These are phyloP conservation scores for Drosophila longiperda DNA, from an alignment of 2,888 invertebrate genomes.

Conservation along the genomic window DNA sequence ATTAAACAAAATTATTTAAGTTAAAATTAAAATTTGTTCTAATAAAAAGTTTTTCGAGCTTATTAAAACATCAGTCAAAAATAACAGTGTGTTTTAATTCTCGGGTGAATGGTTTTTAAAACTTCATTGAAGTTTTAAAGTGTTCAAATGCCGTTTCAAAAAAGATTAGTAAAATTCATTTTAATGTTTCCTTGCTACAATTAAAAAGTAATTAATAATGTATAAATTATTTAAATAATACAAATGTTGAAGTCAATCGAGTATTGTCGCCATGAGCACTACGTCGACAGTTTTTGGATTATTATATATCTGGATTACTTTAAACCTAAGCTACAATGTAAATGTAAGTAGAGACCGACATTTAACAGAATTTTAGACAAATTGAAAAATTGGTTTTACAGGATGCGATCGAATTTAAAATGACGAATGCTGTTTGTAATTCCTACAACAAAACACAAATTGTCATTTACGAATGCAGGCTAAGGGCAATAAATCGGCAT, in stretches of 20 bases:
- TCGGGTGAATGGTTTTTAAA: no score
- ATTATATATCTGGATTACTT: neutral
- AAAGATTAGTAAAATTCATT: no score
- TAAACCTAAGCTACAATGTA: neutral
- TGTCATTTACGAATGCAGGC: conserved; percentile 8
- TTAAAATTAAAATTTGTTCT: no score
- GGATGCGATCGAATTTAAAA: conserved; percentile 13
- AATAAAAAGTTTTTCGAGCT: no score
- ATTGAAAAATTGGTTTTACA: neutral
- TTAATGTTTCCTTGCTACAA: neutral
- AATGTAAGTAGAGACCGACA: neutral
- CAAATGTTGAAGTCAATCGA: neutral
- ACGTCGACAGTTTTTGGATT: neutral
- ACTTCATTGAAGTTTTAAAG: no score
- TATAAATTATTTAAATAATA: neutral
- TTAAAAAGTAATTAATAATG: neutral
- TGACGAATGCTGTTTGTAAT: no score
- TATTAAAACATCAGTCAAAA: no score
- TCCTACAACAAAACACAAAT: neutral
- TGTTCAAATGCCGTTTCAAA: no score
- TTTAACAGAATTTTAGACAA: neutral
- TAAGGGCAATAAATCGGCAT: conserved; percentile 31
- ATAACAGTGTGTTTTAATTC: no score
- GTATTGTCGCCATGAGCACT: rapidly evolving
- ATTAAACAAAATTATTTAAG: no score